Conservation (phyloP, 35 echinoderm and acorn worm species). For the Patiria miniata region DNA sequence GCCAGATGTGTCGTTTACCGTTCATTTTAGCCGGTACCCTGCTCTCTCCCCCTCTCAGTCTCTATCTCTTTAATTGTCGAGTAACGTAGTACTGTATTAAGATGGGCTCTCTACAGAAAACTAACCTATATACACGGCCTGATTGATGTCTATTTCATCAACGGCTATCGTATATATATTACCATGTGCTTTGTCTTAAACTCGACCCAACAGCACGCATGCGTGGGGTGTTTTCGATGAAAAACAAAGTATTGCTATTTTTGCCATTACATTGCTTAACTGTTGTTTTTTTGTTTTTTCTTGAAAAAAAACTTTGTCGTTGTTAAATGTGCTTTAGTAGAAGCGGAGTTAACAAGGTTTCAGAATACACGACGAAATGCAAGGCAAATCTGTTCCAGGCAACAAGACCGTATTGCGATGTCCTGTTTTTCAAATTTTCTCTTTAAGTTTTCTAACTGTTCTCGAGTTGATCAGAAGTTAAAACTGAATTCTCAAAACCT, state of each 20-base stretch:
- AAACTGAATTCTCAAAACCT: background rate
- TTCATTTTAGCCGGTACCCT: background rate
- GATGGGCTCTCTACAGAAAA: background rate
- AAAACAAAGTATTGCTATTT: constrained; percentile 4
- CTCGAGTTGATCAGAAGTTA: background rate
- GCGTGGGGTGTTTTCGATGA: background rate
- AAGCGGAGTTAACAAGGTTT: constrained; percentile 1
- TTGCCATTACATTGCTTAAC: constrained; percentile 23
- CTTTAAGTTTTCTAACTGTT: background rate
- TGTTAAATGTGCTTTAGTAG: constrained; percentile 3
- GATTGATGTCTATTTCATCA: background rate
- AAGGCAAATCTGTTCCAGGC: background rate
- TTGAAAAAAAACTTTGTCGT: background rate
- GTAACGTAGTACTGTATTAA: constrained; percentile 26
- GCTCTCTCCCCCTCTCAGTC: background rate
- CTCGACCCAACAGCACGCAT: background rate
- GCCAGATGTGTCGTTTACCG: background rate
- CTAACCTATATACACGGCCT: background rate
- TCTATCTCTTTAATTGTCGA: background rate
- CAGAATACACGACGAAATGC: background rate
- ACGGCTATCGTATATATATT: background rate
- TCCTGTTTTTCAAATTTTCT: background rate
- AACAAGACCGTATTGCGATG: too few relatives aligned
- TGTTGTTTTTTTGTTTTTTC: too few relatives aligned
- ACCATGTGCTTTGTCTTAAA: constrained; percentile 18